Base-by-base conservation (phyloP, 1,140 invertebrate species). In the Mya arenaria region DNA sequence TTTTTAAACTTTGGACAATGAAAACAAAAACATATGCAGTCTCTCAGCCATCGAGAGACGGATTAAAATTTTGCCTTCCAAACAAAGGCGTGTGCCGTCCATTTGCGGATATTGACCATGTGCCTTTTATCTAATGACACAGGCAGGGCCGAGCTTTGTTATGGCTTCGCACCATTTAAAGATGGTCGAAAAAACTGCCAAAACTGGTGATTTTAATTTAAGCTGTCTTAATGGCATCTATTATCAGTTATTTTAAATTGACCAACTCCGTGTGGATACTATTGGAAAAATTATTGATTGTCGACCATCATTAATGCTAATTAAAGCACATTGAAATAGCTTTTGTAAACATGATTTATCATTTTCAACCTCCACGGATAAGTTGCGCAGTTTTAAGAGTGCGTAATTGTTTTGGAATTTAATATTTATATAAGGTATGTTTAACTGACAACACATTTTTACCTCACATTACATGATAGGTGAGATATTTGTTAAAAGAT, bases 1-100 rank as follows among this genome's bases (percentile, higher is more conserved):
- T 37, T 71, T 74, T 62, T 62, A 77, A 77, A 63, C 52, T 77
- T 77, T 77, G 39, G 73, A 77, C 63, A 65, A 77, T 63, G 63
- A 65, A 25, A 41, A 77, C 63, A 65, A 77, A 77, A 65, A 77
- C 44, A 65, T 28, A 44, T 32, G 36, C 48, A 25, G 52, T 39
- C n/a, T 44, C 28, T 37, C 52, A 48, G n/a, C n/a, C n/a, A n/a
- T n/a, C n/a, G n/a, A n/a, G n/a, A n/a, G n/a, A n/a, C n/a, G n/a
- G n/a, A n/a, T n/a, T n/a, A n/a, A n/a, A n/a, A n/a, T n/a, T n/a
- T n/a, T n/a, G n/a, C n/a, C n/a, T n/a, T n/a, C n/a, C 58, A 23
- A 58, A 74, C 55, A 52, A 58, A 69, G 60, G 63, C 63, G 48
- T 37, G 75, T 37, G 60, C 30, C 65, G 28, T 28, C n/a, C 25